Evolutionary conservation across 1,140 invertebrate species (phyloP).

Genomic region (Sogatella furcifera): DNA sequence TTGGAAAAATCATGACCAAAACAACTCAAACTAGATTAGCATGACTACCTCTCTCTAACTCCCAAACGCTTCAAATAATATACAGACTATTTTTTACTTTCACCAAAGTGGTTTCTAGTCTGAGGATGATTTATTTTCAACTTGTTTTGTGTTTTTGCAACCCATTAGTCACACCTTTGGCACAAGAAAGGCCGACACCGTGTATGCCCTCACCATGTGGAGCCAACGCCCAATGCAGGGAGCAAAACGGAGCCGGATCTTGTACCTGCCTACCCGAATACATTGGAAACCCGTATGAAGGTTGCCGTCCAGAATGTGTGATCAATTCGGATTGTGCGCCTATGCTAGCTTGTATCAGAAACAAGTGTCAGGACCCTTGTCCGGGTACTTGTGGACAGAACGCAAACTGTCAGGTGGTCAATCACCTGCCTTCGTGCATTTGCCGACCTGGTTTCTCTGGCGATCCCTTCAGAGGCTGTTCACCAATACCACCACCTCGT

Average conservation of each 20-base stretch:
- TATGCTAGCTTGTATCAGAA: conserved; percentile 50
- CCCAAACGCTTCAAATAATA: too few species aligned
- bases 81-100: too few species aligned
- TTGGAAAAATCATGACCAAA: too few species aligned
- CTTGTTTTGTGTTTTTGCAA: conserved; percentile 19
- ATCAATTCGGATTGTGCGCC: conserved; percentile 54
- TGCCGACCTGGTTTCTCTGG: conserved; percentile 37
- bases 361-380: conserved; percentile 57
- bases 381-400: conserved; percentile 40
- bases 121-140: conserved; percentile 11
- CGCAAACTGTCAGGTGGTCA: conserved; percentile 42
- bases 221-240: conserved; percentile 63
- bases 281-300: conserved; percentile 40
- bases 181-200: conserved; percentile 35
- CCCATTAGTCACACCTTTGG: conserved; percentile 7
- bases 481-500: conserved; percentile 30
- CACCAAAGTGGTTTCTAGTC: too few species aligned
- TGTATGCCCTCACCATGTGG: conserved; percentile 69
- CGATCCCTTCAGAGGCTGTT: conserved; percentile 48
- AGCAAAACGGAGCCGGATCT: conserved; percentile 60
- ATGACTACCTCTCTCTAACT: too few species aligned
- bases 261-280: conserved; percentile 42
- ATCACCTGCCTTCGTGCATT: conserved; percentile 43
- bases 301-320: conserved; percentile 58
- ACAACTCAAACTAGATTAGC: too few species aligned